These are phyloP conservation scores for Gambelia wislizenii DNA, from an alignment of 2,797 vertebrate species.

Conservation along the genomic window DNA sequence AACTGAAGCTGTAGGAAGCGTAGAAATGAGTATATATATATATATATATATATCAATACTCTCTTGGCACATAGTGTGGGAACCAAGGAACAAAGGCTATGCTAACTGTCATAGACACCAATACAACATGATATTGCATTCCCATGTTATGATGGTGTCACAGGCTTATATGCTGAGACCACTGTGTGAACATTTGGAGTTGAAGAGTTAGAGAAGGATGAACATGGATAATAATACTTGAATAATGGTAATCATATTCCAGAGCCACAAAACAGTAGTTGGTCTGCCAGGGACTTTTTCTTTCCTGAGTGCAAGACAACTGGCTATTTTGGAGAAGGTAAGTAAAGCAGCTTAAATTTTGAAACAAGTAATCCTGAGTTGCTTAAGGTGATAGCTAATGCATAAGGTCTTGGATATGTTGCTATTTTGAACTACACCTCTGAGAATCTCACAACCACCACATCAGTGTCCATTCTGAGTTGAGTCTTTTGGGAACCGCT, in stretches of 20 bases:
- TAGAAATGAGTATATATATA: background rate
- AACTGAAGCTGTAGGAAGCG: no score
- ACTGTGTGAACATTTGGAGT: background rate
- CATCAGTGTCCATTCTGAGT: no score
- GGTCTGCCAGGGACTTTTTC: background rate
- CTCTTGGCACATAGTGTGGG: fast-evolving
- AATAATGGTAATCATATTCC: background rate
- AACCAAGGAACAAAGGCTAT: background rate
- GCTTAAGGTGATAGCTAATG: background rate
- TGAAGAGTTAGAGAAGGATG: fast-evolving
- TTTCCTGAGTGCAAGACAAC: background rate
- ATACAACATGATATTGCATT: background rate
- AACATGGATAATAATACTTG: background rate
- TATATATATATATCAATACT: no score
- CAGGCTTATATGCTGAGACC: background rate
- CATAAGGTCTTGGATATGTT: background rate
- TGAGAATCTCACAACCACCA: no score
- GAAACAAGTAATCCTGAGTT: background rate
- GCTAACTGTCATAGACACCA: fast-evolving
- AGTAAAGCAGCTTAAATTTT: background rate
- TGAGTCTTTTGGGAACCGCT: background rate
- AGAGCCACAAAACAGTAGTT: fast-evolving
- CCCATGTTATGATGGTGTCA: background rate
- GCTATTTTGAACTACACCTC: no score
- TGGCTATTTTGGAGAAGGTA: background rate